Evolutionary conservation across 2,888 invertebrate genomes (phyloP).

Genomic region (Lepas anatifera): DNA sequence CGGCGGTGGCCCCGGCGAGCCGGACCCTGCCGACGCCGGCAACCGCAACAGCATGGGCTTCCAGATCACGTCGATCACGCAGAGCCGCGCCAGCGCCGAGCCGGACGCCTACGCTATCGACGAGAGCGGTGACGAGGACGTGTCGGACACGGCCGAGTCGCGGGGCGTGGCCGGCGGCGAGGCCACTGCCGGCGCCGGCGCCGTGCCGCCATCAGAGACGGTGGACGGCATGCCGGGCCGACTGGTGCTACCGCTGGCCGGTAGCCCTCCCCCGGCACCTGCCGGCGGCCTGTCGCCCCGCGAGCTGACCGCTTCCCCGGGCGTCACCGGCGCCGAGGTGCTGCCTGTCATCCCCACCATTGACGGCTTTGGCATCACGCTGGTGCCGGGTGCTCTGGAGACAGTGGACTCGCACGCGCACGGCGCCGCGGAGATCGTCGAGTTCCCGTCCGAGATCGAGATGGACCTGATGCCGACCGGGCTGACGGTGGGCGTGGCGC

Average conservation of each 20-base stretch:
- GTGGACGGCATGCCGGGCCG: background rate
- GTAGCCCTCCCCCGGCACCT: background rate
- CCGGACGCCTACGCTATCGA: slow-evolving; percentile 6
- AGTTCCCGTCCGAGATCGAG: slow-evolving; percentile 6
- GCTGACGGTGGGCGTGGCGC: background rate
- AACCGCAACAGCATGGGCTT: slow-evolving; percentile 14
- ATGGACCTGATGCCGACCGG: background rate
- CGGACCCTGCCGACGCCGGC: background rate
- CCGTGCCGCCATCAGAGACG: too few relatives aligned
- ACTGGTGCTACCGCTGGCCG: background rate
- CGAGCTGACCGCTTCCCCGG: background rate
- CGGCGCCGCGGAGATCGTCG: slow-evolving; percentile 1
- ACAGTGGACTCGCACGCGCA: background rate
- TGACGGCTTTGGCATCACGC: slow-evolving; percentile 12
- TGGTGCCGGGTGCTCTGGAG: background rate
- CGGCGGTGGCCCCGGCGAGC: too few relatives aligned
- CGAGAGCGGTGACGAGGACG: slow-evolving; percentile 8
- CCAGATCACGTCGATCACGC: slow-evolving; percentile 13
- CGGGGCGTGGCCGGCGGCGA: background rate
- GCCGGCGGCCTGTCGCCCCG: background rate
- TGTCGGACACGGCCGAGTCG: background rate
- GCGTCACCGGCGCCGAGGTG: background rate
- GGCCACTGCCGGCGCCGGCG: background rate
- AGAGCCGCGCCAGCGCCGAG: slow-evolving; percentile 6
- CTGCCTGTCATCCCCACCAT: slow-evolving; percentile 12